Evolutionary conservation across 2,113 vertebrate genomes (phyloP), one percentile per base, ranked within the genome.

Genomic region (Grus americana): DNA sequence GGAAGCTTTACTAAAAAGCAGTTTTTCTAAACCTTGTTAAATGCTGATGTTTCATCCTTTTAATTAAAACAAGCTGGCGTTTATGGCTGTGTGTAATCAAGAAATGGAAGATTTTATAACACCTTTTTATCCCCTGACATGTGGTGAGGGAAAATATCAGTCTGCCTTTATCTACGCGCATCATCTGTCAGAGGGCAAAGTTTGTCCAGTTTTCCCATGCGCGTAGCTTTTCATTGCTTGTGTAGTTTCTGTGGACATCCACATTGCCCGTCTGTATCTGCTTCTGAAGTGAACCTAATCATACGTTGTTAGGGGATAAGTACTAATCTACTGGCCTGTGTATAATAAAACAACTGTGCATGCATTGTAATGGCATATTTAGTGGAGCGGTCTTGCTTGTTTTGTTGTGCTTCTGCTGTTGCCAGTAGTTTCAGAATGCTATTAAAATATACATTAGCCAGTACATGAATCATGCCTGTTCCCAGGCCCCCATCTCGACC

Each of bases 61-160:
- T 98, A 98, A 99, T 99, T 99, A 98, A 98, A 98, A 97, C 97
- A 98, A 98, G 97, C 97, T 98, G 98, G 95, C 34, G 82, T 97
- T 97, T 93, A 96, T 79, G 97, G 93, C 88, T 95, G 42, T 96
- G 96, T 95, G 98, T 98, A 98, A 98, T 97, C 95, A 95, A 93
- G 92, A 91, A 95, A 84, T 80, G 72, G 83, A 88, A 81, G 52
- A 68, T 76, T 92, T 96, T 92, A 95, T 84, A 96, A 79, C 54
- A 89, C 68, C 90, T 97, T 86, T 95, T 90, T 92, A 82, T 94
- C 70, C 75, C 58, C 52, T 90, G 91, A 93, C 83, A 87, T 79
- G 90, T 92, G 83, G 74, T 54, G 66, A 80, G 75, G 71, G 72
- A 91, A 91, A 91, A 92, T 50, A 95, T 58, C 57, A 85, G 68